A percentile compares a stretch with the other conserved stretches of the same genome.
phyloP scores from a whole-genome alignment of 2,797 vertebrate genomes.

The Hybognathus amarus region DNA sequence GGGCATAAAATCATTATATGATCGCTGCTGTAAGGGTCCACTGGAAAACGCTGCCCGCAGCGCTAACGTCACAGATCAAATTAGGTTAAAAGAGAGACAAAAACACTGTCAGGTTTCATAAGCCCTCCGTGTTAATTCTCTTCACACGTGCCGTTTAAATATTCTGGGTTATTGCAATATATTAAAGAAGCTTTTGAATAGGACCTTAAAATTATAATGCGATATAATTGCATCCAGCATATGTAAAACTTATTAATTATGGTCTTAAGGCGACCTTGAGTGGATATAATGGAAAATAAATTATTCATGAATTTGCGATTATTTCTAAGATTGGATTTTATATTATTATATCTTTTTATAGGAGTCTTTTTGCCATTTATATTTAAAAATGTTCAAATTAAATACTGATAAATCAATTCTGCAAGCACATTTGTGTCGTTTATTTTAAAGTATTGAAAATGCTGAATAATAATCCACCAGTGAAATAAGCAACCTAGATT shows the following conservation, averaged over 20 bases:
- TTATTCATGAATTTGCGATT: conserved; percentile 22
- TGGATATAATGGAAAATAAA: conserved; percentile 22
- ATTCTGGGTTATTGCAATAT: neutral
- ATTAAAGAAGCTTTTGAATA: neutral
- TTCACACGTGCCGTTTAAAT: neutral
- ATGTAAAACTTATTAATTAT: conserved; percentile 16
- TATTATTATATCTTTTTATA: conserved; percentile 11
- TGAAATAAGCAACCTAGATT: neutral
- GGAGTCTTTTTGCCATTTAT: neutral
- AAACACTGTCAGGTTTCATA: conserved; percentile 28
- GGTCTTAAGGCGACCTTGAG: conserved; percentile 6
- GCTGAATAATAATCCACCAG: neutral
- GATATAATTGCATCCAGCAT: neutral
- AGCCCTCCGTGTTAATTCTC: conserved; percentile 12
- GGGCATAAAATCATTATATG: conserved; percentile 42
- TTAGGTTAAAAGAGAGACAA: conserved; percentile 37
- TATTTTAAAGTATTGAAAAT: neutral
- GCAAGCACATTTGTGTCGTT: neutral
- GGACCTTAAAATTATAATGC: neutral
- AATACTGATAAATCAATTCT: neutral
- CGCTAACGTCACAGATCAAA: conserved; percentile 10
- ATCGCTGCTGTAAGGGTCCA: conserved; percentile 12
- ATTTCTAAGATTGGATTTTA: conserved; percentile 23
- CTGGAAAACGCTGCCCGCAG: conserved; percentile 7
- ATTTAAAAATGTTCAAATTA: neutral